phyloP scores from a whole-genome alignment of 2,888 invertebrate genomes.

The Andrena marginata region DNA sequence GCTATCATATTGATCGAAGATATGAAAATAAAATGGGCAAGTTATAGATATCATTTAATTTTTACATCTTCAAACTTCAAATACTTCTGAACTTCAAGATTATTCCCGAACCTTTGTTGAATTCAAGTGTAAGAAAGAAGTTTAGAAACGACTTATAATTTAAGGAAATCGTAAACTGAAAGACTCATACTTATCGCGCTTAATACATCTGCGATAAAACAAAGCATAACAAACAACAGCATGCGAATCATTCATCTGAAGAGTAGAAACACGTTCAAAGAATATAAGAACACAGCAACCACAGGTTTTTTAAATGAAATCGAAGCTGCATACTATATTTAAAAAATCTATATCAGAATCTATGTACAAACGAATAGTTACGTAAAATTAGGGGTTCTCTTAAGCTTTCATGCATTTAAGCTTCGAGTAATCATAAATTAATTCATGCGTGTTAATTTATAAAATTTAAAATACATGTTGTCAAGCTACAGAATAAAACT shows the following conservation, averaged over 20 bases:
- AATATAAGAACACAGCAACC: slow-evolving; percentile 8
- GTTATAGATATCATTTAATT: background rate
- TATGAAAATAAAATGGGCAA: background rate
- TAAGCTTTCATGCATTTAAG: slow-evolving; percentile 14
- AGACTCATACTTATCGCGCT: background rate
- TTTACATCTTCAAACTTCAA: background rate
- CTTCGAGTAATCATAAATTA: slow-evolving; percentile 5
- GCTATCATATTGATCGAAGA: background rate
- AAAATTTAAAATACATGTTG: slow-evolving; percentile 4
- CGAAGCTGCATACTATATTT: background rate
- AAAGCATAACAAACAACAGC: slow-evolving; percentile 4
- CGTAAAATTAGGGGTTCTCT: slow-evolving; percentile 7
- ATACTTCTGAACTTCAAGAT: background rate
- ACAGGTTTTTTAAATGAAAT: background rate
- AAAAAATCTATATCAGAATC: background rate
- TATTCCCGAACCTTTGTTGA: background rate
- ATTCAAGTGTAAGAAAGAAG: background rate
- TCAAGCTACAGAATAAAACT: slow-evolving; percentile 3
- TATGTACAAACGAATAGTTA: background rate
- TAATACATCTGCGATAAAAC: background rate
- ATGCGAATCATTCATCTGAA: slow-evolving; percentile 22
- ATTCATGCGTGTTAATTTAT: slow-evolving; percentile 13
- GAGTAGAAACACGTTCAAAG: background rate
- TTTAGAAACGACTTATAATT: background rate
- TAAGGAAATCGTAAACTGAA: background rate